Evolutionary conservation across 35 echinoderm and acorn worm genomes (phyloP).

Genomic region (Strongylocentrotus purpuratus): DNA sequence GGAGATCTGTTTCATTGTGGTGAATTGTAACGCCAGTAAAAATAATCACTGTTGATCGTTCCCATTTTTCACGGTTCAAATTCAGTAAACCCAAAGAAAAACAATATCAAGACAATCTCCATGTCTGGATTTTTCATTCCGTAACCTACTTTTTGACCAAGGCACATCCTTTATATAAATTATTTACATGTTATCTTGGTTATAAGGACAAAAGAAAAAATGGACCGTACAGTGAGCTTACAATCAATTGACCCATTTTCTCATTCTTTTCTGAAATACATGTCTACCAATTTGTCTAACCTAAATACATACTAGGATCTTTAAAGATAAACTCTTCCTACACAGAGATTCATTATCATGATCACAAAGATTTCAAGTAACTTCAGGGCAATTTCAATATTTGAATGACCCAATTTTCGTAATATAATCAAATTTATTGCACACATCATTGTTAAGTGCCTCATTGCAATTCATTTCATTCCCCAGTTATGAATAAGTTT

Average conservation of each 20-base stretch:
- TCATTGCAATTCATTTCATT: no score
- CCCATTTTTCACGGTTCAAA: neutral
- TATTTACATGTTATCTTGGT: neutral
- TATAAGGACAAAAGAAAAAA: no score
- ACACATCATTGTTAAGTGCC: no score
- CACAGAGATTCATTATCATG: no score
- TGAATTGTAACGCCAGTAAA: no score
- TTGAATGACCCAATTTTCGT: no score
- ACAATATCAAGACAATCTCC: neutral
- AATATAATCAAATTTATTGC: no score
- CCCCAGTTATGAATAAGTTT: no score
- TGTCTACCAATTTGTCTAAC: neutral
- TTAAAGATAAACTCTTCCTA: no score
- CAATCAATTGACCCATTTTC: neutral
- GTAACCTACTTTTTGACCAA: neutral
- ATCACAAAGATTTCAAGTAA: no score
- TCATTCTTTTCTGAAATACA: neutral
- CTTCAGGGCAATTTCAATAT: no score
- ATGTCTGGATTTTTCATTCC: neutral
- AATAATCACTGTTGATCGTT: neutral
- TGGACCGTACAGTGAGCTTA: neutral
- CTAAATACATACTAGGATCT: neutral
- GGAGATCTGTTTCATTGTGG: neutral
- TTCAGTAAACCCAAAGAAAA: neutral
- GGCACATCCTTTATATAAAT: neutral